Base-by-base conservation (phyloP, 2,888 invertebrate species). In the Orthosia gracilis region DNA sequence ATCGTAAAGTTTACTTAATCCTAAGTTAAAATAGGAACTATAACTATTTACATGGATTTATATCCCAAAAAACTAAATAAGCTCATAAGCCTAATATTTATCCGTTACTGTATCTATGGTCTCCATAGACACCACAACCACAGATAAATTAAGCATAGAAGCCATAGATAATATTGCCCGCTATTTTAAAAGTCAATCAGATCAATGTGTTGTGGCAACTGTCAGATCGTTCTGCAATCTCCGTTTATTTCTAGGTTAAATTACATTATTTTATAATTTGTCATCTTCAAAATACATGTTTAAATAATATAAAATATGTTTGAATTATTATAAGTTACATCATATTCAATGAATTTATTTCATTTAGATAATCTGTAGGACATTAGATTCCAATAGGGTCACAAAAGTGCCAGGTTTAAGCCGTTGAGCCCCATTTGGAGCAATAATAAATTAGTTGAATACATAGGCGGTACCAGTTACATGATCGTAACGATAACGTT, bases 21-120 rank as follows among this genome's bases (percentile, higher is more conserved):
- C 52, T 73, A 77, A 69, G 78, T 85, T 76, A 76, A 77, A 83
- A 83, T 87, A 88, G 89, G 89, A 89, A 89, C 89, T 89, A 87
- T 85, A 76, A 58, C 85, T 88, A 88, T 83, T 78, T 84, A 87
- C 88, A 87, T 66, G 57, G n/a, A 76, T 63, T 75, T 72, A 69
- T 23, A 23, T 23, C 3, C 13, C 66, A 80, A 40, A 73, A 58
- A 62, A 40, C 15, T 23, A 45, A 23, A 18, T 18, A 18, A 45
- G 17, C 17, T 52, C 40, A 0, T 12, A 47, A 5, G 21, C 49
- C 54, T 49, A 45, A 67, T 5, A 49, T 49, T 23, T 26, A 45
- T n/a, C 12, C 3, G 50, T 31, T 21, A 7, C 40, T 9, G 40
- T 9, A 13, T 2, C 15, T 47, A 31, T n/a, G 21, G 40, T 59